A percentile compares a stretch with the other conserved stretches of the same genome.
phyloP scores from a whole-genome alignment of 2,113 vertebrate species.

The Heloderma charlesbogerti region DNA sequence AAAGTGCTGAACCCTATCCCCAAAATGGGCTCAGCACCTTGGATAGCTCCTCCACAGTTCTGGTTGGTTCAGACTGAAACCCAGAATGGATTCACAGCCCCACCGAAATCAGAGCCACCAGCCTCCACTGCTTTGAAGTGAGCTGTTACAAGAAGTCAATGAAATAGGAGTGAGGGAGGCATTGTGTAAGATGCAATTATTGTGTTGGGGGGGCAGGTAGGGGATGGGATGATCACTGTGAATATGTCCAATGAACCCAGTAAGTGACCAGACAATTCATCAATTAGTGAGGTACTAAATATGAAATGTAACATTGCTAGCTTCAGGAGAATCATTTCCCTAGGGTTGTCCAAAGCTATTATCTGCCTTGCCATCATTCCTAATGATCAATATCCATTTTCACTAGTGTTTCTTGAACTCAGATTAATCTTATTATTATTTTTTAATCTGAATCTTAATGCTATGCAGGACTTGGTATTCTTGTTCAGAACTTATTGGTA shows the following conservation, averaged over 20 bases:
- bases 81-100: too few relatives aligned
- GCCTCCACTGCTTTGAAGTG: not conserved
- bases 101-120: too few relatives aligned
- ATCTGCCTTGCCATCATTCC: slow-evolving; percentile 46
- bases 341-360: slow-evolving; percentile 8
- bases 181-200: too few relatives aligned
- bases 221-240: not conserved
- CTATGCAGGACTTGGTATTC: not conserved
- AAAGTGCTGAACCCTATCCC: too few relatives aligned
- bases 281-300: slow-evolving; percentile 37
- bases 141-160: not conserved
- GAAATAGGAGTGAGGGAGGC: not conserved
- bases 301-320: slow-evolving; percentile 36
- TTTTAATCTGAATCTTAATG: not conserved
- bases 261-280: accelerated
- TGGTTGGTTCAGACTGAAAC: too few relatives aligned
- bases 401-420: slow-evolving; percentile 43
- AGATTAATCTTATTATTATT: slow-evolving; percentile 28
- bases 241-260: not conserved
- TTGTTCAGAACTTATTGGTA: not conserved
- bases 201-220: too few relatives aligned
- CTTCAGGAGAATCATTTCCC: slow-evolving; percentile 48
- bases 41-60: too few relatives aligned
- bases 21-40: too few relatives aligned
- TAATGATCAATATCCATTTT: slow-evolving; percentile 57